Evolutionary conservation across 2,113 vertebrate genomes (phyloP).

Genomic region (Tamias sibiricus): DNA sequence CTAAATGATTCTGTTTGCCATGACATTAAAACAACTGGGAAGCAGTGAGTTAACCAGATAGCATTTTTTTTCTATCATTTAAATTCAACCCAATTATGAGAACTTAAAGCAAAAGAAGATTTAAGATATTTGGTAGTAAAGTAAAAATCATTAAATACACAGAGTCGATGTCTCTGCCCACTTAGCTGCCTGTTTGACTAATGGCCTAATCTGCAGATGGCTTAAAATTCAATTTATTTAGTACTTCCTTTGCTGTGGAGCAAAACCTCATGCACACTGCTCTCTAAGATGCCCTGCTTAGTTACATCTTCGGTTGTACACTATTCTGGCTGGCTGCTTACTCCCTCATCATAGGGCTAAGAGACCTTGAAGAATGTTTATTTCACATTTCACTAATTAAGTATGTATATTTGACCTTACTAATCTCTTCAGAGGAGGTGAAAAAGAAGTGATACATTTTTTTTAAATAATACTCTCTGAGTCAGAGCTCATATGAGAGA

Average conservation of each 20-base stretch:
- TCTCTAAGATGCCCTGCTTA: background rate
- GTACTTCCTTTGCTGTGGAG: slow-evolving; percentile 4
- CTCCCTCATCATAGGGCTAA: background rate
- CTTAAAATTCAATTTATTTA: slow-evolving; percentile 65
- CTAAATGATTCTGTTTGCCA: background rate
- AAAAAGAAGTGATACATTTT: background rate
- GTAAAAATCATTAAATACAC: slow-evolving; percentile 52
- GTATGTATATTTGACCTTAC: slow-evolving; percentile 16
- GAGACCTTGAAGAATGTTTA: slow-evolving; percentile 61
- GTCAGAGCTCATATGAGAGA: background rate
- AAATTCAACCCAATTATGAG: slow-evolving; percentile 32
- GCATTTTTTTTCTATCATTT: slow-evolving; percentile 1
- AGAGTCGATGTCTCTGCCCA: slow-evolving; percentile 21
- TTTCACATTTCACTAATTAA: slow-evolving; percentile 61
- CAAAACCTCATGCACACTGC: background rate
- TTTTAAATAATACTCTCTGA: background rate
- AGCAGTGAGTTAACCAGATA: background rate
- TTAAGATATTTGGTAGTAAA: slow-evolving; percentile 44
- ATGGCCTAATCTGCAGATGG: slow-evolving; percentile 29
- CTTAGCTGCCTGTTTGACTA: slow-evolving; percentile 63
- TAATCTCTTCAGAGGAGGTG: slow-evolving; percentile 51
- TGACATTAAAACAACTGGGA: background rate
- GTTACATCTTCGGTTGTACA: background rate
- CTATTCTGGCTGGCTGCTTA: background rate
- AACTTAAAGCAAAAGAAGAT: slow-evolving; percentile 47